These are phyloP conservation scores for Notamacropus eugenii DNA, from an alignment of 2,797 vertebrate species.

Conservation along the genomic window DNA sequence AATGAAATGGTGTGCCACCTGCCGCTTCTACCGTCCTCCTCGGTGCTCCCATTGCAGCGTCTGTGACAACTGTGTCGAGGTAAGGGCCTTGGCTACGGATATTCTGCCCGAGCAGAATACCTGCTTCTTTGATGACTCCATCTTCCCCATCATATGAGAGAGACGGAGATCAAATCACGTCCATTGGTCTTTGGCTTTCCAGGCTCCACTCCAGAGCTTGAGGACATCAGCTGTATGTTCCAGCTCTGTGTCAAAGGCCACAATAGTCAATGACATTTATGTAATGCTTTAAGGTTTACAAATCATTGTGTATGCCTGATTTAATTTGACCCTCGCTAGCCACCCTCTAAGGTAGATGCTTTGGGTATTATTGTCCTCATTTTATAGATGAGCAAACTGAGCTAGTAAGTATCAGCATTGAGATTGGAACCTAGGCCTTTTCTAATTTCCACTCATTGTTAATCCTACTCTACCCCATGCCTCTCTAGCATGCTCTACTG, in stretches of 20 bases:
- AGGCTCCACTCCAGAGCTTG: background rate
- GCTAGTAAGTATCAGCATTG: background rate
- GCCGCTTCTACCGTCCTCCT: conserved; percentile 97
- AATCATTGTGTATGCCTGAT: background rate
- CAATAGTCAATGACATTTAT: background rate
- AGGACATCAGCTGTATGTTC: background rate
- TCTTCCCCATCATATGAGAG: background rate
- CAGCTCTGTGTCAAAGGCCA: background rate
- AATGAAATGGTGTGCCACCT: conserved; percentile 99
- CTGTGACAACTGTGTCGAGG: conserved; percentile 99
- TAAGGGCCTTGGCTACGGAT: conserved; percentile 74
- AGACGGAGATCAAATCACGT: background rate
- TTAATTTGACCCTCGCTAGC: background rate
- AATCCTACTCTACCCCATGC: background rate
- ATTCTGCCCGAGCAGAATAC: background rate
- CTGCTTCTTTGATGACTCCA: background rate
- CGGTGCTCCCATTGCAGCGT: conserved; percentile 99
- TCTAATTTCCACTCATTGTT: background rate
- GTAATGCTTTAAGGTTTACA: background rate
- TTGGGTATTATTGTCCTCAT: background rate
- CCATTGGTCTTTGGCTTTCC: background rate
- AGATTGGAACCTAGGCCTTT: background rate
- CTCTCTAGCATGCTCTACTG: background rate
- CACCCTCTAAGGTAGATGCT: background rate
- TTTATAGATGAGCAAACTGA: background rate